These are phyloP conservation scores for Punctoribates punctum DNA, from an alignment of 2,888 invertebrate species.

Conservation along the genomic window DNA sequence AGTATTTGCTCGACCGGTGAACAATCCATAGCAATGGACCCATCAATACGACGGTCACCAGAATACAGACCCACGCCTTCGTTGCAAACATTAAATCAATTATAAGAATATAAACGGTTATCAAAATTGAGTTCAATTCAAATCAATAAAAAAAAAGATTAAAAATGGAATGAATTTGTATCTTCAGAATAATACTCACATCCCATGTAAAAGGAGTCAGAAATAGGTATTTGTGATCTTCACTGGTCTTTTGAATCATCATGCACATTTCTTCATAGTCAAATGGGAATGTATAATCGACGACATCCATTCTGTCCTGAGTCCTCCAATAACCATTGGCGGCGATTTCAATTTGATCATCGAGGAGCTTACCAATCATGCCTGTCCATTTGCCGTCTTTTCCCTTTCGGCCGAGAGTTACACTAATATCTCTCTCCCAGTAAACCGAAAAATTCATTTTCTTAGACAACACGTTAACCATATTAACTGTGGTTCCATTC, in stretches of 20 bases:
- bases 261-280: conserved; percentile 75
- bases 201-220: conserved; percentile 69
- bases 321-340: conserved; percentile 63
- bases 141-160: no score
- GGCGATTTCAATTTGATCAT: conserved; percentile 56
- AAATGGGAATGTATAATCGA: conserved; percentile 72
- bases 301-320: conserved; percentile 56
- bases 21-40: conserved; percentile 72
- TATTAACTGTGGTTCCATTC: conserved; percentile 39
- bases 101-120: no score
- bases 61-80: conserved; percentile 78
- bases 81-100: conserved; percentile 38
- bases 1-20: conserved; percentile 69
- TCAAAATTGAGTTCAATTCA: no score
- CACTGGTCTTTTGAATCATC: conserved; percentile 71
- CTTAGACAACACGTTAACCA: conserved; percentile 30
- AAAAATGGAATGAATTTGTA: no score
- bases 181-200: conserved; percentile 52
- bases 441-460: conserved; percentile 41
- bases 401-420: conserved; percentile 50
- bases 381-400: conserved; percentile 52
- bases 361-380: conserved; percentile 57
- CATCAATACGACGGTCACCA: conserved; percentile 68
- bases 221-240: conserved; percentile 76
- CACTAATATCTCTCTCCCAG: conserved; percentile 49